phyloP scores from a whole-genome alignment of 92 coral and sea anemone genomes.

The Bergia puertoricense region DNA sequence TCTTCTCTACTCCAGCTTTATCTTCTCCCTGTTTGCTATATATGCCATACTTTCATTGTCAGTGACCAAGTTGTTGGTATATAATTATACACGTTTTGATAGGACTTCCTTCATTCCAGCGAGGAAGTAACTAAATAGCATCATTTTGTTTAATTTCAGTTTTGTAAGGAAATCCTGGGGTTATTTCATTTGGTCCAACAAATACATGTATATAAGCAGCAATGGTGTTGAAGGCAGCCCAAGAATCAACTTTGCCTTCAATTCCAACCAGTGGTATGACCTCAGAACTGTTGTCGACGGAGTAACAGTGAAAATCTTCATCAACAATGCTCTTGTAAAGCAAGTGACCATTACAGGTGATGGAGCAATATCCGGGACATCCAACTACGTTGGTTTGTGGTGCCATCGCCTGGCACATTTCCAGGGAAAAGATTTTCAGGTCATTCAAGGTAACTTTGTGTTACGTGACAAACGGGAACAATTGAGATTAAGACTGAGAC shows the following conservation, averaged over 20 bases:
- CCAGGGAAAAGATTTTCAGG: constrained; percentile 51
- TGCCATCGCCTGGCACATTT: constrained; percentile 41
- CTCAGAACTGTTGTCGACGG: constrained; percentile 56
- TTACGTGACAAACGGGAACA: too few relatives aligned
- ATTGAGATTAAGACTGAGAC: too few relatives aligned
- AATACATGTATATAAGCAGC: constrained; percentile 27
- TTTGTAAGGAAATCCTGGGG: constrained; percentile 62
- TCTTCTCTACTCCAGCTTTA: too few relatives aligned
- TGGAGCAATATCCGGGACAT: constrained; percentile 50
- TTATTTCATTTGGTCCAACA: constrained; percentile 26
- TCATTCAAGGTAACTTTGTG: constrained; percentile 22
- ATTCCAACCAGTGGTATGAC: constrained; percentile 52
- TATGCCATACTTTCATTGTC: too few relatives aligned
- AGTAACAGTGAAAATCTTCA: constrained; percentile 49
- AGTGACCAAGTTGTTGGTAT: too few relatives aligned
- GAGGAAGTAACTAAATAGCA: background rate
- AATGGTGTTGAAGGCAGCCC: constrained; percentile 46
- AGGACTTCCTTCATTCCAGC: background rate
- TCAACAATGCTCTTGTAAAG: constrained; percentile 47
- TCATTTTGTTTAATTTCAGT: constrained; percentile 3
- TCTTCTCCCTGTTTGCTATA: too few relatives aligned
- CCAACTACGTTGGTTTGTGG: constrained; percentile 68
- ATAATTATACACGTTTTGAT: background rate
- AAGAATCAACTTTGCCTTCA: constrained; percentile 20
- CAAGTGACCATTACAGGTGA: constrained; percentile 53